Evolutionary conservation across 2,888 invertebrate species (phyloP).

Genomic region (Bibio marci): DNA sequence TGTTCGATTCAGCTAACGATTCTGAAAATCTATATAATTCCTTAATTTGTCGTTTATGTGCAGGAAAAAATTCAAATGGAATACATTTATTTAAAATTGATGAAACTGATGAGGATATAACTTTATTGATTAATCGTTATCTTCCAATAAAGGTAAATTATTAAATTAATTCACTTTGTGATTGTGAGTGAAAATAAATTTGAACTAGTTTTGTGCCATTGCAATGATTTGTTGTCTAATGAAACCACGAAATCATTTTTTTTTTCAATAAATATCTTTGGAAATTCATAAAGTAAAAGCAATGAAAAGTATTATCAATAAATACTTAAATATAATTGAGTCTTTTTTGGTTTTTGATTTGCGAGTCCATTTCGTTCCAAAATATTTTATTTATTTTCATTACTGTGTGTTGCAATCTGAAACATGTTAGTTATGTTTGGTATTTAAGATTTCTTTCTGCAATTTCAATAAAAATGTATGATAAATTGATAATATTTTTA

Average conservation of each 20-base stretch:
- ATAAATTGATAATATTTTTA: slow-evolving; percentile 24
- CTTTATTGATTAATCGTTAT: slow-evolving; percentile 50
- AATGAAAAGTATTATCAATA: background rate
- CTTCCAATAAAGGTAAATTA: slow-evolving; percentile 51
- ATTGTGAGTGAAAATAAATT: background rate
- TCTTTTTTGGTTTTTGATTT: background rate
- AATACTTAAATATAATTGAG: background rate
- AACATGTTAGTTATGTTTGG: background rate
- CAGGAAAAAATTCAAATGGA: slow-evolving; percentile 51
- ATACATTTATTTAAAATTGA: slow-evolving; percentile 42
- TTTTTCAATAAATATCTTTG: too few relatives aligned
- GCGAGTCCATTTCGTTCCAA: background rate
- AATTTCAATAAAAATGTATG: too few relatives aligned
- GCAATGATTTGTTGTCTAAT: too few relatives aligned
- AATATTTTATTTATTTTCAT: background rate
- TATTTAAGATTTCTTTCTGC: too few relatives aligned
- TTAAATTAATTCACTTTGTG: slow-evolving; percentile 14
- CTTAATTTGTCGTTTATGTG: slow-evolving; percentile 58
- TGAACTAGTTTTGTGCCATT: background rate
- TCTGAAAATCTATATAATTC: slow-evolving; percentile 37
- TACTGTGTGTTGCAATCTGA: background rate
- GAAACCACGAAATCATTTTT: too few relatives aligned
- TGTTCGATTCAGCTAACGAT: too few relatives aligned
- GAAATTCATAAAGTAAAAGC: background rate
- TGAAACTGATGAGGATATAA: slow-evolving; percentile 39